phyloP scores from a whole-genome alignment of 2,113 vertebrate genomes.

The Callionymus lyra region DNA sequence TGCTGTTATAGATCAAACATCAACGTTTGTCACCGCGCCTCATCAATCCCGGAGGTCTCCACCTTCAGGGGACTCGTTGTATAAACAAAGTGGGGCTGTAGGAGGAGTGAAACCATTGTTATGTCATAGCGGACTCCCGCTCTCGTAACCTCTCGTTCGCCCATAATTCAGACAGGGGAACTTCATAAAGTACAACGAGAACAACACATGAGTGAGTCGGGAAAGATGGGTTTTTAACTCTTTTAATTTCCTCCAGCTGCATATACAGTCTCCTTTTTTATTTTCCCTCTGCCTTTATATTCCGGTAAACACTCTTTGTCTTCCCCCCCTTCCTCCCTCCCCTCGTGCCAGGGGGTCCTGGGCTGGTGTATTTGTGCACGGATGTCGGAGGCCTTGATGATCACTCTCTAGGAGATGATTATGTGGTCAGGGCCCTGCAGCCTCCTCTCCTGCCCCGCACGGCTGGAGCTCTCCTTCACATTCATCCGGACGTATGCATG shows the following conservation, averaged over 20 bases:
- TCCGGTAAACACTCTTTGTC: slow-evolving; percentile 44
- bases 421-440: slow-evolving; percentile 55
- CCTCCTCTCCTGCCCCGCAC: slow-evolving; percentile 47
- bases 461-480: slow-evolving; percentile 37
- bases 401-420: slow-evolving; percentile 64
- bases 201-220: no score
- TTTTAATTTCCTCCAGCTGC: slow-evolving; percentile 43
- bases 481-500: slow-evolving; percentile 15
- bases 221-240: no score
- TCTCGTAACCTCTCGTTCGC: no score
- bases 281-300: slow-evolving; percentile 25
- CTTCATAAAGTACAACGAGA: no score
- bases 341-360: slow-evolving; percentile 40
- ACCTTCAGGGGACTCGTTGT: no score
- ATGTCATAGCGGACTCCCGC: no score
- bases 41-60: no score
- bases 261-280: slow-evolving; percentile 10
- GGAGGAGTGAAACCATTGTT: no score
- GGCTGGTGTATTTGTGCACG: slow-evolving; percentile 52
- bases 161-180: no score
- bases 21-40: no score
- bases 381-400: slow-evolving; percentile 59
- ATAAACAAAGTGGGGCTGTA: no score
- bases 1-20: no score
- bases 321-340: slow-evolving; percentile 29